Conservation (phyloP, 2,113 vertebrate genomes). For the human region GRCh38 chr4:110908501-110909000, state of each 20-base stretch:
- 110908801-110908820: neutral
- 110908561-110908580: neutral
- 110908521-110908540: neutral
- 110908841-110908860: neutral
- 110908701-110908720: neutral
- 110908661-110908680: neutral
- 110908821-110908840: neutral
- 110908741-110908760: neutral
- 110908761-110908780: neutral
- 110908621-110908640: neutral
- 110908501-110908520: neutral
- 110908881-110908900: neutral
- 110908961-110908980: neutral
- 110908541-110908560: neutral
- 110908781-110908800: conserved; percentile 2
- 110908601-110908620: neutral
- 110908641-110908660: neutral
- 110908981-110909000: neutral
- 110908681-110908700: neutral
- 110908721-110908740: neutral
- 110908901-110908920: neutral
- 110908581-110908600: neutral
- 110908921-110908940: neutral
- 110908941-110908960: neutral
- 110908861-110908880: neutral